phyloP scores from a whole-genome alignment of 2,888 invertebrate genomes.

The Pollenia angustigena region DNA sequence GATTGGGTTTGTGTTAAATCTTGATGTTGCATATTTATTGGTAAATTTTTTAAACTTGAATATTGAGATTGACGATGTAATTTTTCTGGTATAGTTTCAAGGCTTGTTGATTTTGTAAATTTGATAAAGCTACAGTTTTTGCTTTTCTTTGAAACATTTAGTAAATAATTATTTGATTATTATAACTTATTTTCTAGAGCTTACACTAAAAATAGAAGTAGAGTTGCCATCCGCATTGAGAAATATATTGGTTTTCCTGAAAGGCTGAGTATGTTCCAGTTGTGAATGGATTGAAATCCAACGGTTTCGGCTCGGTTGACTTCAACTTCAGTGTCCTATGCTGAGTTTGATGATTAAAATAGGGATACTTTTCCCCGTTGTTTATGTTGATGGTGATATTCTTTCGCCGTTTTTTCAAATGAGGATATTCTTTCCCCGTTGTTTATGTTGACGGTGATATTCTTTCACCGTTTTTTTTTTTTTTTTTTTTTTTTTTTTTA shows the following conservation, averaged over 20 bases:
- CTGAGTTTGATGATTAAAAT: neutral
- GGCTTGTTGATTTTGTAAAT: conserved; percentile 8
- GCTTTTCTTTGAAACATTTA: conserved; percentile 28
- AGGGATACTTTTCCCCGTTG: neutral
- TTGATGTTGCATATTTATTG: neutral
- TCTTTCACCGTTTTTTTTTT: neutral
- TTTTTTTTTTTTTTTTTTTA: too few relatives aligned
- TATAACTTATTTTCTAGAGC: conserved; percentile 12
- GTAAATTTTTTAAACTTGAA: conserved; percentile 1
- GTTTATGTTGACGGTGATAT: conserved; percentile 8
- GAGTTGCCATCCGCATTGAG: conserved; percentile 14
- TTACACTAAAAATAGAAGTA: conserved; percentile 5
- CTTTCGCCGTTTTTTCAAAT: neutral
- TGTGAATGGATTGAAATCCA: conserved; percentile 25
- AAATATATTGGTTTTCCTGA: conserved; percentile 9
- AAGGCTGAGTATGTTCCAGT: conserved; percentile 20
- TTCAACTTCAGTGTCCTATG: neutral
- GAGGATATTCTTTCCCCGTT: neutral
- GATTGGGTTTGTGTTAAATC: conserved; percentile 6
- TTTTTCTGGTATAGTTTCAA: conserved; percentile 14
- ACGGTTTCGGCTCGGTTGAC: conserved; percentile 16
- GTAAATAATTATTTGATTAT: neutral
- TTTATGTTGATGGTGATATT: conserved; percentile 3
- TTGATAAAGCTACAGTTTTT: conserved; percentile 14
- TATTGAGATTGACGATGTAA: neutral